phyloP scores from a whole-genome alignment of 37 sponge, comb jelly and placozoan genomes.

The Ianthella basta region DNA sequence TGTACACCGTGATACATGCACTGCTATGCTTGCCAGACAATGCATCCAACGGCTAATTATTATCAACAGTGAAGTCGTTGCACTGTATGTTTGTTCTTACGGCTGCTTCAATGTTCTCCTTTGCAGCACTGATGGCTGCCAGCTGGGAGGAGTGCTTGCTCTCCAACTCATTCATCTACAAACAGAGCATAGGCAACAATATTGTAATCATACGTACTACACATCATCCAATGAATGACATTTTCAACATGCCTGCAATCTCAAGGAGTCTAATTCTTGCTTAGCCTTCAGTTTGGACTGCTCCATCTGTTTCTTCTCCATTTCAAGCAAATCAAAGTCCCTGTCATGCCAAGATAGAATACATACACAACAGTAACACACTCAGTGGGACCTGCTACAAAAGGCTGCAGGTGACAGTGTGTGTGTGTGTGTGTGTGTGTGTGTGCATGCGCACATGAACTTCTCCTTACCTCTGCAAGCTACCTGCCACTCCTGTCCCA shows the following conservation, averaged over 20 bases:
- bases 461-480: not conserved
- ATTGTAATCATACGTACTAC: too few species aligned
- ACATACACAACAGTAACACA: too few species aligned
- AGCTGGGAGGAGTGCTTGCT: not conserved
- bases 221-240: not conserved
- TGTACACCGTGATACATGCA: too few species aligned
- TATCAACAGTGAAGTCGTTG: too few species aligned
- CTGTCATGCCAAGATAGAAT: not conserved
- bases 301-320: conserved; percentile 17
- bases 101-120: not conserved
- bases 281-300: not conserved
- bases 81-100: not conserved
- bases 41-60: too few species aligned
- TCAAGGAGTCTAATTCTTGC: not conserved
- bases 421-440: too few species aligned
- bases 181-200: not conserved
- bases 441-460: too few species aligned
- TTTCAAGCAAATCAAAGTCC: not conserved
- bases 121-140: not conserved
- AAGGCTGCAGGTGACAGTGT: too few species aligned
- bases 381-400: too few species aligned
- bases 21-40: too few species aligned
- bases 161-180: not conserved
- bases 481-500: not conserved
- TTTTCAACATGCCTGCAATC: not conserved